Evolutionary conservation across 2,888 invertebrate genomes (phyloP).

Genomic region (Andrena haemorrhoa): DNA sequence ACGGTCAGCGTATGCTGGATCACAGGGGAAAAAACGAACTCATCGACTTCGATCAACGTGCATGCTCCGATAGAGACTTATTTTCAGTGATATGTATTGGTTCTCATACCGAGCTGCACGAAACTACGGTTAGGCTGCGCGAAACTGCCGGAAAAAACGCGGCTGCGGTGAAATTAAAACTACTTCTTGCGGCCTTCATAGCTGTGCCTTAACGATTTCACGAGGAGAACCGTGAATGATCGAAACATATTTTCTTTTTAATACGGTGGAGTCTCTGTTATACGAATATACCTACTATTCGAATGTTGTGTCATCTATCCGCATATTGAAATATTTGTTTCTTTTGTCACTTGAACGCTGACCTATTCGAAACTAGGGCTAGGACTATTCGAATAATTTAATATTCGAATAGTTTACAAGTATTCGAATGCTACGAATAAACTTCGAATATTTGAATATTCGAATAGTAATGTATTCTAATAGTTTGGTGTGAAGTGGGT

Average conservation of each 20-base stretch:
- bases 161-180: conserved; percentile 23
- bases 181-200: conserved; percentile 8
- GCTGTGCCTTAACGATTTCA: not conserved
- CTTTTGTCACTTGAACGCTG: not conserved
- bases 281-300: not conserved
- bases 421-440: no score
- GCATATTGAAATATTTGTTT: not conserved
- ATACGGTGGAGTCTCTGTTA: not conserved
- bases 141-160: conserved; percentile 12
- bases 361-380: not conserved
- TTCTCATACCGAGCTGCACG: not conserved
- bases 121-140: not conserved
- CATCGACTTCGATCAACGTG: conserved; percentile 29
- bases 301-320: not conserved
- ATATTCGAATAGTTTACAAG: no score
- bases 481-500: no score
- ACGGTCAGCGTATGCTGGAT: conserved; percentile 48
- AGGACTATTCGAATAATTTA: no score
- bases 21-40: conserved; percentile 20
- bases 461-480: no score
- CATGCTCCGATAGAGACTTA: conserved; percentile 57
- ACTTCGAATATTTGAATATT: no score
- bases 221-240: not conserved
- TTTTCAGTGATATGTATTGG: conserved; percentile 47
- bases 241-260: not conserved